phyloP scores from a whole-genome alignment of 2,888 invertebrate species.

The Campoplex nolae region DNA sequence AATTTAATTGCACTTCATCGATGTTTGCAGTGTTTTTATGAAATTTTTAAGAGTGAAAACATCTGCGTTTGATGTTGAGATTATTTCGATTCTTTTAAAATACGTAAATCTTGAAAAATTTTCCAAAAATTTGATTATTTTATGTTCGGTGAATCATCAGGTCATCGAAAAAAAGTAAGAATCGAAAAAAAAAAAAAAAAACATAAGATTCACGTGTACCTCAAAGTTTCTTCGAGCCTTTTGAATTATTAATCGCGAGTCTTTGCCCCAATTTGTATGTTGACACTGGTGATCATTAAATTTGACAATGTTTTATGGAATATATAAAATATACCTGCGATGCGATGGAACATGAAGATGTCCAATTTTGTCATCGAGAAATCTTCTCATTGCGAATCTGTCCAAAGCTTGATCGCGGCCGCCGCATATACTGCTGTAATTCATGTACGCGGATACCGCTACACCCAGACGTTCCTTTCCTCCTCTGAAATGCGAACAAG shows the following conservation, averaged over 20 bases:
- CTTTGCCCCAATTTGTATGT: not conserved
- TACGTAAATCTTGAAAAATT: not conserved
- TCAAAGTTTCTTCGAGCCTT: not conserved
- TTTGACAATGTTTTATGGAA: constrained; percentile 27
- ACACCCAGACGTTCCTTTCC: constrained; percentile 94
- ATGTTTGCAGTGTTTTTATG: not conserved
- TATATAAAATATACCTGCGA: constrained; percentile 86
- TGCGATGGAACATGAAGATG: constrained; percentile 91
- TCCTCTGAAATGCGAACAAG: constrained; percentile 87
- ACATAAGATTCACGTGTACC: not conserved
- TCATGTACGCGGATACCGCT: constrained; percentile 96
- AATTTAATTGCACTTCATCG: not conserved
- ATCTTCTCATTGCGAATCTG: constrained; percentile 96
- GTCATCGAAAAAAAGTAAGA: not conserved
- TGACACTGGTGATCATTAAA: not conserved
- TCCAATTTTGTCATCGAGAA: constrained; percentile 93
- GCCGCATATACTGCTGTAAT: constrained; percentile 97
- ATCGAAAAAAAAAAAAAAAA: not conserved
- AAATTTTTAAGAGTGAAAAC: too few relatives aligned
- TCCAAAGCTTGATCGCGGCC: constrained; percentile 92
- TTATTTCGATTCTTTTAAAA: not conserved
- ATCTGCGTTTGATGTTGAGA: too few relatives aligned
- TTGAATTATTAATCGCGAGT: constrained; percentile 17
- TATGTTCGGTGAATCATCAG: not conserved
- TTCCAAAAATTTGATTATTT: not conserved